Evolutionary conservation across 2,113 vertebrate genomes (phyloP).

Genomic region (Pavo muticus): DNA sequence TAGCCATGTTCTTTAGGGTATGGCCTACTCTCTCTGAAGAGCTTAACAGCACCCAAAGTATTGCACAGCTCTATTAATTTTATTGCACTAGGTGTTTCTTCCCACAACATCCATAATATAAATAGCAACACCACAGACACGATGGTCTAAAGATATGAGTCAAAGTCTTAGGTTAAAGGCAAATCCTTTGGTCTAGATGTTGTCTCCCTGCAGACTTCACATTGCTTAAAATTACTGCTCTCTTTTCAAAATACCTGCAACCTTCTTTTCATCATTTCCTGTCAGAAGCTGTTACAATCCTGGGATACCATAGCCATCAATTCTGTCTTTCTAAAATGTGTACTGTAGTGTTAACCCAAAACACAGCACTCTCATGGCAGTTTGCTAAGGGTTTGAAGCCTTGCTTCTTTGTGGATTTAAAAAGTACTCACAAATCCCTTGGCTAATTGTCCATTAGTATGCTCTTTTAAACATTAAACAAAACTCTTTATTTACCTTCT

Average conservation of each 20-base stretch:
- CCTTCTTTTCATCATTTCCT: background rate
- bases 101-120: fast-evolving
- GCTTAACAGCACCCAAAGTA: background rate
- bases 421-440: background rate
- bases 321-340: background rate
- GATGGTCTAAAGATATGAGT: fast-evolving
- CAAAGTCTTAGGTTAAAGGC: background rate
- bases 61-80: background rate
- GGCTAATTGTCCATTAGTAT: constrained; percentile 54
- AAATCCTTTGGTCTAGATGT: background rate
- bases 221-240: background rate
- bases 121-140: background rate
- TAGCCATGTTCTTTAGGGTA: background rate
- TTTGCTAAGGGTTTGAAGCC: background rate
- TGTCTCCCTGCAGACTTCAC: background rate
- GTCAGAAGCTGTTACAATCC: background rate
- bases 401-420: constrained; percentile 34
- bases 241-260: background rate
- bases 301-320: background rate
- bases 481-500: constrained; percentile 38
- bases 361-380: background rate
- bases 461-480: constrained; percentile 61
- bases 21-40: background rate
- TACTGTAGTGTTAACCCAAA: background rate
- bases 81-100: background rate